phyloP scores from a whole-genome alignment of 2,888 invertebrate genomes.

The Apoda limacodes region DNA sequence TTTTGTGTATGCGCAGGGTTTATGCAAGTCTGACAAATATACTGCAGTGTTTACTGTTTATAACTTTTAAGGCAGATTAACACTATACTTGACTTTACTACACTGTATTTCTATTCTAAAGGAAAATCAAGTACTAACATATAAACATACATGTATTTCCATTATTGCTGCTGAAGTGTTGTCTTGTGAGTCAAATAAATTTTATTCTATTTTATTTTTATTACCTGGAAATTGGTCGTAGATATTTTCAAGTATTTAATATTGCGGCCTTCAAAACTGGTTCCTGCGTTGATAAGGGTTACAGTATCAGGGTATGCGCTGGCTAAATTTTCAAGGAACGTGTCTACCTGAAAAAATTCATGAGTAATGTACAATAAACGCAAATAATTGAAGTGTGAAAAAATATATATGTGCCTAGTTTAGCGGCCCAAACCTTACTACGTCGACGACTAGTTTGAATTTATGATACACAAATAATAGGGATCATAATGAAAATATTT shows the following conservation, averaged over 20 bases:
- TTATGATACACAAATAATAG: too few species aligned
- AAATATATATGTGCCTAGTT: too few species aligned
- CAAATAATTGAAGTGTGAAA: too few species aligned
- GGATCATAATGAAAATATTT: too few species aligned
- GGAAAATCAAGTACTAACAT: neutral
- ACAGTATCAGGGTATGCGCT: conserved; percentile 33
- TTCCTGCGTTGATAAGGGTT: conserved; percentile 52
- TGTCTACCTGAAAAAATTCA: conserved; percentile 43
- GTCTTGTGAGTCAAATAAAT: too few species aligned
- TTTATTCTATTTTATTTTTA: neutral
- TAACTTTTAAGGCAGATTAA: neutral
- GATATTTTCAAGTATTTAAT: conserved; percentile 72
- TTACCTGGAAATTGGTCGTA: conserved; percentile 48
- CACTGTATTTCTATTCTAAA: neutral
- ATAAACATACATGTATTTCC: neutral
- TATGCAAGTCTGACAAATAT: too few species aligned
- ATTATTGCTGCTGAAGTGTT: neutral
- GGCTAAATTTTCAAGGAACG: conserved; percentile 39
- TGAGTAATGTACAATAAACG: too few species aligned
- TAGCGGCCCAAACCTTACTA: too few species aligned
- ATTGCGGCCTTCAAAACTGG: conserved; percentile 65
- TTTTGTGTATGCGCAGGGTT: too few species aligned
- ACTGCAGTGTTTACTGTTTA: neutral
- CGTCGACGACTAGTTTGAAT: too few species aligned
- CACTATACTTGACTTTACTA: too few species aligned